Percentiles rank a stretch among this genome's conserved stretches.
phyloP scores from a whole-genome alignment of 1,140 invertebrate species.

The Zaprionus africanus region DNA sequence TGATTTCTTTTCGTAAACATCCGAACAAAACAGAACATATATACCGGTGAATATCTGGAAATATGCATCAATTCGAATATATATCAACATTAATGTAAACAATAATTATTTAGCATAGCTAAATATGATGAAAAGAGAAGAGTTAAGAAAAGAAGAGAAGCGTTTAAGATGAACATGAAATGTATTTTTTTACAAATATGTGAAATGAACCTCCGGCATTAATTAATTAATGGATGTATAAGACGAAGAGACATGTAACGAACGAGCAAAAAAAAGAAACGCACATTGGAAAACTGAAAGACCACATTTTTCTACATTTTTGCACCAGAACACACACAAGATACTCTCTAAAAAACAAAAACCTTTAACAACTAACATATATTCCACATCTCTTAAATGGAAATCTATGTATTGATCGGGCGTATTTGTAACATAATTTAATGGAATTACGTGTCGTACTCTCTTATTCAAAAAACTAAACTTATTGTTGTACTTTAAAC shows the following conservation, averaged over 20 bases:
- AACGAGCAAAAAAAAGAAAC: constrained; percentile 39
- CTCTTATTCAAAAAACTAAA: constrained; percentile 55
- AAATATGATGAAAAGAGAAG: constrained; percentile 48
- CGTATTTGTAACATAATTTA: constrained; percentile 44
- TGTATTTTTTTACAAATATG: constrained; percentile 79
- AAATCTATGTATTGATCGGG: constrained; percentile 24
- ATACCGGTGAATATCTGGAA: constrained; percentile 50
- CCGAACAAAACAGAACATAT: background rate
- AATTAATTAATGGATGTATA: constrained; percentile 61
- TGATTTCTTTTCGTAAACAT: constrained; percentile 47
- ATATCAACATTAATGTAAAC: constrained; percentile 70
- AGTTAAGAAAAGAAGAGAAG: constrained; percentile 20
- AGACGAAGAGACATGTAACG: constrained; percentile 19
- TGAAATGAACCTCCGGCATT: constrained; percentile 78
- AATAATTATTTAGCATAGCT: constrained; percentile 79
- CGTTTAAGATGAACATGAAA: constrained; percentile 55
- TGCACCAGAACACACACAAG: constrained; percentile 31
- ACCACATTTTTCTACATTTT: constrained; percentile 54
- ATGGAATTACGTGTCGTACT: constrained; percentile 58
- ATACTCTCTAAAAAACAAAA: background rate
- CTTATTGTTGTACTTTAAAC: constrained; percentile 78
- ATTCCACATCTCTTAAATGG: constrained; percentile 25
- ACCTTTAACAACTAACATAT: constrained; percentile 12
- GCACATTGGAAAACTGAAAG: constrained; percentile 39
- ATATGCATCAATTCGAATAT: constrained; percentile 55